phyloP scores from a whole-genome alignment of 92 coral and sea anemone genomes.

The Zoanthus sociatus region DNA sequence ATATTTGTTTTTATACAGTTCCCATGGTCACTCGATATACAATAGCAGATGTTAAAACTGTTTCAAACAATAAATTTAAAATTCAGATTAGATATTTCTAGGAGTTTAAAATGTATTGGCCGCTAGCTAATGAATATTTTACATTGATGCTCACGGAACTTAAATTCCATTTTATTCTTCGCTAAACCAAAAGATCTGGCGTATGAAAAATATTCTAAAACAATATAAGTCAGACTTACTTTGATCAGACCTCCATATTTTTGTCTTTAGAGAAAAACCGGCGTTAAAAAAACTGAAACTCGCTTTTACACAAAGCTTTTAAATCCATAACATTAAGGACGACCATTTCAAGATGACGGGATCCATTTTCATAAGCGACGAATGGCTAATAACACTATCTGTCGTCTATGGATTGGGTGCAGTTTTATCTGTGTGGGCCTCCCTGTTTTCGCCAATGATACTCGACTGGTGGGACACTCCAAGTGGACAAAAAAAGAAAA shows the following conservation, averaged over 20 bases:
- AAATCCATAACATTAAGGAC: not conserved
- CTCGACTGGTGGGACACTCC: constrained; percentile 99
- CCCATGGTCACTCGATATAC: constrained; percentile 6
- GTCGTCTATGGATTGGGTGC: constrained; percentile 95
- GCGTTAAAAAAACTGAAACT: not conserved
- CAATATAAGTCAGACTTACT: not conserved
- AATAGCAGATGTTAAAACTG: constrained; percentile 14
- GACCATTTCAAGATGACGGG: constrained; percentile 53
- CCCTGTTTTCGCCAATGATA: constrained; percentile 90
- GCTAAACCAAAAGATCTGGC: not conserved
- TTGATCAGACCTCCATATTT: not conserved
- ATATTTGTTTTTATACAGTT: not conserved
- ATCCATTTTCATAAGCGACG: constrained; percentile 90
- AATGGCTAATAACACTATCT: constrained; percentile 96
- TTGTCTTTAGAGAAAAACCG: not conserved
- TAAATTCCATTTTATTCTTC: not conserved
- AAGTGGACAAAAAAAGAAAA: constrained; percentile 91
- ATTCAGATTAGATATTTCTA: constrained; percentile 19
- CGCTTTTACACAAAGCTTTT: not conserved
- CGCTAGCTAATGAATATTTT: constrained; percentile 26
- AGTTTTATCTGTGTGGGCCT: constrained; percentile 90
- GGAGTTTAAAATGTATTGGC: not conserved
- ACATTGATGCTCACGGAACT: not conserved
- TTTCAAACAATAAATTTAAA: constrained; percentile 29
- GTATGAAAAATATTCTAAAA: not conserved